Percentiles rank a stretch among this genome's conserved stretches.
These are phyloP conservation scores for Drosophila melanica DNA, from an alignment of 1,140 invertebrate species.

Conservation along the genomic window DNA sequence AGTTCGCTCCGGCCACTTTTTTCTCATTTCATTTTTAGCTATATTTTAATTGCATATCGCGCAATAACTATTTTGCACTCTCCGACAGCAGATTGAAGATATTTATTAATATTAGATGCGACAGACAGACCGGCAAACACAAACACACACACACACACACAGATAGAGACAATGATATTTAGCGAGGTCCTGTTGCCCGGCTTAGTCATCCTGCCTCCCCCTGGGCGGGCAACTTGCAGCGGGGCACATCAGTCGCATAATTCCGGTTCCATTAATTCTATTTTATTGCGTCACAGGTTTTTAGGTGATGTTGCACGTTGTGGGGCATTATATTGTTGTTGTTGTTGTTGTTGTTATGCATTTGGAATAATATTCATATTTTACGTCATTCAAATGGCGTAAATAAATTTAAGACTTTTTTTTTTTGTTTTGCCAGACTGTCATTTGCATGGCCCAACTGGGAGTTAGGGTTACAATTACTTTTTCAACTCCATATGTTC, in stretches of 20 bases:
- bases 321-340: slow-evolving; percentile 12
- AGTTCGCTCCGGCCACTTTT: slow-evolving; percentile 28
- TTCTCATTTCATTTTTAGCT: slow-evolving; percentile 71
- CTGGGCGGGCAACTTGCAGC: neutral
- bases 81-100: slow-evolving; percentile 79
- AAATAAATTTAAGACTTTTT: slow-evolving; percentile 47
- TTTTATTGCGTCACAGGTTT: slow-evolving; percentile 80
- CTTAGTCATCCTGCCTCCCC: slow-evolving; percentile 7
- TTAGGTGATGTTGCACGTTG: slow-evolving; percentile 59
- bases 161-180: slow-evolving; percentile 8
- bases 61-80: slow-evolving; percentile 80
- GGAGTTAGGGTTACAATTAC: slow-evolving; percentile 21
- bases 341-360: slow-evolving; percentile 23
- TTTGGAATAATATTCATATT: slow-evolving; percentile 52
- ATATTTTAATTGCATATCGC: slow-evolving; percentile 83
- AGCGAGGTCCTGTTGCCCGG: slow-evolving; percentile 3
- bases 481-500: neutral
- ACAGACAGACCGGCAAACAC: slow-evolving; percentile 44
- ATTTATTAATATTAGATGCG: slow-evolving; percentile 82
- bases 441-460: slow-evolving; percentile 14
- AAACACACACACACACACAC: slow-evolving; percentile 13
- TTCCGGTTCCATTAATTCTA: slow-evolving; percentile 76
- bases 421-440: neutral
- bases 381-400: slow-evolving; percentile 47
- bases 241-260: slow-evolving; percentile 62